Percentiles rank a stretch among this genome's conserved stretches.
Conservation (phyloP, 2,888 invertebrate genomes). For the Molanna angustata region DNA sequence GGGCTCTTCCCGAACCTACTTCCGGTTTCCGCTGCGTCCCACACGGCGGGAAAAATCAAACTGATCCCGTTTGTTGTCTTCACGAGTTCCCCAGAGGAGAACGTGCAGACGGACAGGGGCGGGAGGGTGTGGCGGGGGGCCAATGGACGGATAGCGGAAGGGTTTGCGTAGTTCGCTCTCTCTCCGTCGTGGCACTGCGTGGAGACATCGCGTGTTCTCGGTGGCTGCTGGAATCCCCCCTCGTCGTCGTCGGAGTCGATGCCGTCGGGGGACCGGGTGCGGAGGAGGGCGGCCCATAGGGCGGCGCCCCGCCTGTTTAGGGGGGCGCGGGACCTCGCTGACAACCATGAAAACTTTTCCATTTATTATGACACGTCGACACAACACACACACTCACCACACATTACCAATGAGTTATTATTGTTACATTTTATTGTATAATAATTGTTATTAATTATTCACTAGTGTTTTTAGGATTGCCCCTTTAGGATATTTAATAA, state of each 20-base stretch:
- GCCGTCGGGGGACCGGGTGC: slow-evolving; percentile 38
- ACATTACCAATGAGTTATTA: too few relatives aligned
- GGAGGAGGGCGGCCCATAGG: slow-evolving; percentile 35
- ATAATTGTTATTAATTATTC: too few relatives aligned
- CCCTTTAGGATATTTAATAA: too few relatives aligned
- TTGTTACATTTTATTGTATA: too few relatives aligned
- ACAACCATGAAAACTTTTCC: slow-evolving; percentile 16
- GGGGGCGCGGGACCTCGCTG: slow-evolving; percentile 39
- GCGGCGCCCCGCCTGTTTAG: slow-evolving; percentile 40
- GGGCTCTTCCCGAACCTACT: slow-evolving; percentile 13
- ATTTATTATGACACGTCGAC: slow-evolving; percentile 3
- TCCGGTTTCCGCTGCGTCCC: slow-evolving; percentile 21
- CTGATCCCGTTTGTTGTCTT: slow-evolving; percentile 23
- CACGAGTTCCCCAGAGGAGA: slow-evolving; percentile 15
- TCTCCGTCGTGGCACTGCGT: neutral
- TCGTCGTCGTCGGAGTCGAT: slow-evolving; percentile 30
- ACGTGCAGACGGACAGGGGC: slow-evolving; percentile 19
- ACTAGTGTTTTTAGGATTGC: too few relatives aligned
- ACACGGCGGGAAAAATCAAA: slow-evolving; percentile 30
- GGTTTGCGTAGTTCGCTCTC: too few relatives aligned
- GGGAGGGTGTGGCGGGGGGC: neutral
- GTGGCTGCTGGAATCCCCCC: slow-evolving; percentile 12
- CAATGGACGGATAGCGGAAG: neutral
- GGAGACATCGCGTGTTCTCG: slow-evolving; percentile 14
- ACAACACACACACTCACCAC: too few relatives aligned